These are phyloP conservation scores for Dipodomys spectabilis DNA, from an alignment of 2,113 vertebrate species.

Conservation along the genomic window DNA sequence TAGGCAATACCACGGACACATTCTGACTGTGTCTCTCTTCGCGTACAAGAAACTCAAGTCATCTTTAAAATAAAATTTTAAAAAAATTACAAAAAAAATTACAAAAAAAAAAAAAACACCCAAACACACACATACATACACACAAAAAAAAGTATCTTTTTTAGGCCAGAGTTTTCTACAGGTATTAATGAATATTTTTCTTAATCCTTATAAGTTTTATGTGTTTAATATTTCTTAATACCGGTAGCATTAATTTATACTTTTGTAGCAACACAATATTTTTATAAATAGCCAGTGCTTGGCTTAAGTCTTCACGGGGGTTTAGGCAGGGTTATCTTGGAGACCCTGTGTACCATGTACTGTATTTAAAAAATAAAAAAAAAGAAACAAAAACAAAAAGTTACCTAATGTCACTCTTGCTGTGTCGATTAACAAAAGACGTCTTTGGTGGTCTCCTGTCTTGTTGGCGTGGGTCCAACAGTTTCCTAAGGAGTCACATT, in stretches of 20 bases:
- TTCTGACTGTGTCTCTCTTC: conserved; percentile 78
- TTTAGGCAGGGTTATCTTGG: conserved; percentile 86
- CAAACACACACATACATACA: conserved; percentile 83
- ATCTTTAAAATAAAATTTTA: conserved; percentile 86
- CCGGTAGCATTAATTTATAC: conserved; percentile 99
- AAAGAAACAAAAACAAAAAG: conserved; percentile 84
- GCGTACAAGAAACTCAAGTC: conserved; percentile 87
- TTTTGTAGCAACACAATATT: conserved; percentile 99
- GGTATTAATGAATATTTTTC: conserved; percentile 94
- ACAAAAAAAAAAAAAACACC: conserved; percentile 82
- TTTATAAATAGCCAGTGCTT: conserved; percentile 96
- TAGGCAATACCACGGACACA: conserved; percentile 89
- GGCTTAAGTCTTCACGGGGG: conserved; percentile 91
- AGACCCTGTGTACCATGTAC: conserved; percentile 93
- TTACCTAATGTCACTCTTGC: conserved; percentile 97
- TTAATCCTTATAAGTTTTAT: conserved; percentile 93
- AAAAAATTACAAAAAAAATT: conserved; percentile 88
- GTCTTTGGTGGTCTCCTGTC: conserved; percentile 83
- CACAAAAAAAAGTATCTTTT: conserved; percentile 90
- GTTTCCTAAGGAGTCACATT: conserved; percentile 83
- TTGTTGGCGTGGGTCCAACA: conserved; percentile 80
- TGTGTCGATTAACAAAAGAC: conserved; percentile 93
- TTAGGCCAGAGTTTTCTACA: conserved; percentile 93
- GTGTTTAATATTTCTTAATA: conserved; percentile 95
- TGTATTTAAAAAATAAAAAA: conserved; percentile 87